These are phyloP conservation scores for Salminus brasiliensis DNA, from an alignment of 2,113 vertebrate species.

Conservation along the genomic window DNA sequence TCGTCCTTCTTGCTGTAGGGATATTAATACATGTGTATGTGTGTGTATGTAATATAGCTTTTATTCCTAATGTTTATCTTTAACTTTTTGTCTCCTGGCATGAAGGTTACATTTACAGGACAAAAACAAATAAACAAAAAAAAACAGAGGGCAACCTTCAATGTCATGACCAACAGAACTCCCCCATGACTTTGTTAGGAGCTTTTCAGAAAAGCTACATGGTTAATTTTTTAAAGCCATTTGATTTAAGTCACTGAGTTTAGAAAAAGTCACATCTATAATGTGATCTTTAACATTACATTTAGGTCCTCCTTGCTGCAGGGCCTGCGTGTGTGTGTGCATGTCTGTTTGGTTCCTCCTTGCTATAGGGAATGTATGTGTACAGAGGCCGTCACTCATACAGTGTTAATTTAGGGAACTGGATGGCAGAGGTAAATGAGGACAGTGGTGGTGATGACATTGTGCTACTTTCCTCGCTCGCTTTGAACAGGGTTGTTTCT, in stretches of 20 bases:
- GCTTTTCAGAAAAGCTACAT: too few species aligned
- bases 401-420: slow-evolving; percentile 4
- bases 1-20: slow-evolving; percentile 46
- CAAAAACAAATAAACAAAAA: too few species aligned
- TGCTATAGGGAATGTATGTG: slow-evolving; percentile 52
- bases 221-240: too few species aligned
- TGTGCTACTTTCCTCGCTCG: background rate
- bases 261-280: background rate
- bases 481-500: background rate
- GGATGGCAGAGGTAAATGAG: slow-evolving; percentile 9
- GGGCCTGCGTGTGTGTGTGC: slow-evolving; percentile 21
- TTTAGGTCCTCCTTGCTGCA: slow-evolving; percentile 39
- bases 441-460: background rate
- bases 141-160: too few species aligned
- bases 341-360: slow-evolving; percentile 50
- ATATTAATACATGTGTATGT: slow-evolving; percentile 25
- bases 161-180: too few species aligned
- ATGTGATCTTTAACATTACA: slow-evolving; percentile 24
- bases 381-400: background rate
- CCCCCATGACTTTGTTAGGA: too few species aligned
- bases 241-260: too few species aligned
- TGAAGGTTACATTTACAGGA: too few species aligned
- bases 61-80: too few species aligned
- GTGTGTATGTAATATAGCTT: slow-evolving; percentile 12
- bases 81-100: too few species aligned